phyloP scores from a whole-genome alignment of 2,113 vertebrate genomes.

The Melanerpes aurifrons region DNA sequence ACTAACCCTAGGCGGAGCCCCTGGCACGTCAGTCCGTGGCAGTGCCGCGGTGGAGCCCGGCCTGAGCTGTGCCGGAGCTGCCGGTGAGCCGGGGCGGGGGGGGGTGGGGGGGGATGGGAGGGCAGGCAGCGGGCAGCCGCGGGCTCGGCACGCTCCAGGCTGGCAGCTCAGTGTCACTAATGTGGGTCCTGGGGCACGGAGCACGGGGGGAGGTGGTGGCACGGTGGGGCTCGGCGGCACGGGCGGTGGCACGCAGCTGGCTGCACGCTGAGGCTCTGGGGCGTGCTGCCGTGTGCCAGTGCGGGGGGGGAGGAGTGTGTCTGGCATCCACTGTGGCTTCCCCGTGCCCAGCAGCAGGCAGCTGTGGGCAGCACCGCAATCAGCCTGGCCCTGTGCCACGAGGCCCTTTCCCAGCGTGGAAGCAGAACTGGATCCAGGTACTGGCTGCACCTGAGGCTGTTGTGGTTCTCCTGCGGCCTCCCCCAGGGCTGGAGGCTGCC shows the following conservation, averaged over 20 bases:
- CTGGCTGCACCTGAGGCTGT: not conserved
- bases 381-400: fast-evolving
- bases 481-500: fast-evolving
- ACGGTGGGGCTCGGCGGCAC: not conserved
- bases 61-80: not conserved
- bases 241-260: not conserved
- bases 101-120: not conserved
- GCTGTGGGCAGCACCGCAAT: fast-evolving
- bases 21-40: not conserved
- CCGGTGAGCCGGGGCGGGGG: not conserved
- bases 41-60: not conserved
- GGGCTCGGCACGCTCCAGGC: not conserved
- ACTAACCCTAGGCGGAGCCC: slow-evolving; percentile 55
- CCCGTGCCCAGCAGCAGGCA: fast-evolving
- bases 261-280: not conserved
- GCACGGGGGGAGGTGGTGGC: not conserved
- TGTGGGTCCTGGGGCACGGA: not conserved
- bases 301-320: not conserved
- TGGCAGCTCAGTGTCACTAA: not conserved
- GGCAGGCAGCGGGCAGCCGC: not conserved
- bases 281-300: not conserved
- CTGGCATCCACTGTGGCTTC: fast-evolving
- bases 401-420: not conserved
- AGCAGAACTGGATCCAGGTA: not conserved
- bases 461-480: fast-evolving